Evolutionary conservation across 2,113 vertebrate genomes (phyloP), one percentile per base, ranked within the genome.

Genomic region (Miniopterus natalensis): DNA sequence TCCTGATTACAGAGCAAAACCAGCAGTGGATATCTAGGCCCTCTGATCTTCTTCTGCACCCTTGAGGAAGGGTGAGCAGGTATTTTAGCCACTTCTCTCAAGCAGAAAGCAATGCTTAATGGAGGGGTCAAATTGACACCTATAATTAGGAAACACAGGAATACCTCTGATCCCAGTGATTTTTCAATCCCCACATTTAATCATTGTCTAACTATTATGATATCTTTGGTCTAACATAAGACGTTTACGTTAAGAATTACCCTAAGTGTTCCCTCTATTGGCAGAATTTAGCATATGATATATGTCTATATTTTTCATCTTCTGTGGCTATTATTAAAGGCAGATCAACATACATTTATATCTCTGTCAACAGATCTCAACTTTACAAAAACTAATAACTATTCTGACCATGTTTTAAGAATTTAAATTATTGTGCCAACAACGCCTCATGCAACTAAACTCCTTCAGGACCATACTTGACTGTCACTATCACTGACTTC

Each of bases 201-300:
- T 53, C 29, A 18, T 49, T 57, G 4, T 73, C 1, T 59, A 70
- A 29, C 7, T 77, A 68, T 59, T 20, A 57, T 45, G 13, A n/a
- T 74, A 81, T 53, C 42, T 45, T 20, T 53, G 47, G 23, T 88
- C 49, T 96, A 14, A 74, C 74, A 40, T 51, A 93, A 91, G n/a
- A 20, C 9, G 1, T 75, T 74, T 87, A 5, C n/a, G 20, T 25
- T 79, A 42, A 66, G 3, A 53, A 70, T 87, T 75, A 91, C 10
- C 79, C 5, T 14, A 66, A 23, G 45, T 40, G 14, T 78, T 92
- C 45, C 31, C 25, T 89, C 51, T 40, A n/a, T 59, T 55, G 61
- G 23, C 9, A 45, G 8, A 78, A 96, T 94, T 61, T 2, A 9
- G 9, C 65, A 20, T 68, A 89, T 70, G 0, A 27, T 92, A 93